Base-by-base conservation (phyloP, 2,888 invertebrate species). In the Drosophila ezoana region DNA sequence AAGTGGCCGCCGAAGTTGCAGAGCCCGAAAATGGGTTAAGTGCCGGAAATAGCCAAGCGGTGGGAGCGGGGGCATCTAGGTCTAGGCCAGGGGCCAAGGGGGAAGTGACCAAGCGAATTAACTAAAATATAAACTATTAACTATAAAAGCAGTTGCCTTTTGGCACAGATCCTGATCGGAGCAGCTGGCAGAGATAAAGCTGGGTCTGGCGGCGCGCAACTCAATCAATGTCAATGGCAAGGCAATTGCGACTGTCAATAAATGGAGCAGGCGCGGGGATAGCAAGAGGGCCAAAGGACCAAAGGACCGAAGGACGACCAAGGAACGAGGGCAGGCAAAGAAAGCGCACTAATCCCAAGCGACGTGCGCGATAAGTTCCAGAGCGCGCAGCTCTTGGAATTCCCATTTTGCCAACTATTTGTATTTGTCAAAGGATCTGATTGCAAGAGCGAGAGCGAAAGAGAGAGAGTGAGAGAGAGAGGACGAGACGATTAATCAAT, bases 401-500 rank as follows among this genome's bases (percentile, higher is more conserved):
- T 52, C 59, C 33, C 52, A 58, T 58, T 79, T 79, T 58, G 74
- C 72, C 66, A 70, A 66, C 76, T 86, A 82, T 82, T 86, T 84
- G 82, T 81, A 81, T 81, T 77, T 86, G 82, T 82, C 86, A 83
- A 86, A 85, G 75, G 78, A 65, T 77, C 84, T 62, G 84, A 79
- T 79, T 83, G 71, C 66, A 38, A 43, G 3, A 3, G 41, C 3
- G 5, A 1, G 16, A 23, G 41, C 4, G 5, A 1, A 16, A 20
- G 10, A 1, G 40, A 13, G 32, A 11, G 11, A 9, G 35, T 11
- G 32, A 14, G 59, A 4, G 41, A 43, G 3, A 3, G 41, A 5
- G 5, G 64, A 68, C 78, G 83, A 72, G 81, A 88, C 89, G 84
- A 85, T 85, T 85, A 85, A 85, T 85, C 84, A 85, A 85, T 76